Evolutionary conservation across 2,888 invertebrate species (phyloP).

Genomic region (Loripinus fragilis): DNA sequence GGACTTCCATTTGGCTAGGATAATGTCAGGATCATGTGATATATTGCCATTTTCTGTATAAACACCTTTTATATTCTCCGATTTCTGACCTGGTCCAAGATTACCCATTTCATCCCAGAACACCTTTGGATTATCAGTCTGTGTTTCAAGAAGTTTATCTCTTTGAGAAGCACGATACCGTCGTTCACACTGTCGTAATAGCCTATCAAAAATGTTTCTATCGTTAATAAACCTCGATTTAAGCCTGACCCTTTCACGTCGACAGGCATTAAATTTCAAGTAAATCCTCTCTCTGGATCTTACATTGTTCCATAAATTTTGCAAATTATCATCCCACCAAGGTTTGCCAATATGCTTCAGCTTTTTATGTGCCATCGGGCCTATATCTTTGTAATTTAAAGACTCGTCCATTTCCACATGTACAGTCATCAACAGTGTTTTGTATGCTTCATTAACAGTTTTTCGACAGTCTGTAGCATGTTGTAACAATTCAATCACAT

Average conservation of each 20-base stretch:
- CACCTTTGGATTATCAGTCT: slow-evolving; percentile 21
- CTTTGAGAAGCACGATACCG: neutral
- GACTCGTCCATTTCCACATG: slow-evolving; percentile 20
- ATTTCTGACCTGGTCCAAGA: slow-evolving; percentile 9
- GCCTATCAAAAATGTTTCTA: slow-evolving; percentile 25
- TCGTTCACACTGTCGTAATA: slow-evolving; percentile 2
- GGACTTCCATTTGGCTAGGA: slow-evolving; percentile 11
- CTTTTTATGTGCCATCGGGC: slow-evolving; percentile 1
- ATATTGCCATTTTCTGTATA: slow-evolving; percentile 9
- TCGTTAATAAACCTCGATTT: neutral
- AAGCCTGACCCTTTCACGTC: neutral
- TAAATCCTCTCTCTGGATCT: slow-evolving; percentile 7
- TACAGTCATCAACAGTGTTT: neutral
- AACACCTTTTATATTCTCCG: slow-evolving; percentile 12
- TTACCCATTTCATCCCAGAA: slow-evolving; percentile 29
- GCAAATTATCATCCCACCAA: slow-evolving; percentile 7
- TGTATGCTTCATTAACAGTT: neutral
- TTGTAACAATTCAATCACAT: neutral
- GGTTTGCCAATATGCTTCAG: slow-evolving; percentile 14
- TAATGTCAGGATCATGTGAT: slow-evolving; percentile 10
- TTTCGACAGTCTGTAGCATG: neutral
- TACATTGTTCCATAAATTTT: slow-evolving; percentile 1
- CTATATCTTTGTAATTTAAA: neutral
- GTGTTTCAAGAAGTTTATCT: slow-evolving; percentile 3
- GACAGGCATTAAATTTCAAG: slow-evolving; percentile 9